Conservation (phyloP, 1,140 invertebrate genomes). For the Rhyzopertha dominica region DNA sequence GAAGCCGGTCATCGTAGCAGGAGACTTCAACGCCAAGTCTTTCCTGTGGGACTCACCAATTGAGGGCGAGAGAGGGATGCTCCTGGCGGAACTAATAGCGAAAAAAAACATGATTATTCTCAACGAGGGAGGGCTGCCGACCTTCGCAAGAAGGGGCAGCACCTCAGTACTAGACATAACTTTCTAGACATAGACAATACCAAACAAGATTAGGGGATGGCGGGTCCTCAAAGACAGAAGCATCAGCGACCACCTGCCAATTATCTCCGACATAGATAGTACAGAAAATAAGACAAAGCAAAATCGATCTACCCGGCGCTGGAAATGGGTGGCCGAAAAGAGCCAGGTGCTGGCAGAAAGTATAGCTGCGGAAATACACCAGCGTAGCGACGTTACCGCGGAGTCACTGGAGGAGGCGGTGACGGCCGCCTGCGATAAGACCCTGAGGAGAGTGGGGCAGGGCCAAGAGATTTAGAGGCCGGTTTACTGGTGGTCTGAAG, state of each 20-base stretch:
- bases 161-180: conserved; percentile 23
- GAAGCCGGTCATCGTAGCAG: conserved; percentile 24
- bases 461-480: no score
- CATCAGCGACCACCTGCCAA: conserved; percentile 7
- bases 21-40: conserved; percentile 32
- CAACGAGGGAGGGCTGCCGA: conserved; percentile 15
- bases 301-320: conserved; percentile 1
- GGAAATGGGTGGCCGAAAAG: neutral
- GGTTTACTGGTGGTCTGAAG: no score
- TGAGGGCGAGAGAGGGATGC: conserved; percentile 21
- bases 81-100: conserved; percentile 13
- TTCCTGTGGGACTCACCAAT: conserved; percentile 23
- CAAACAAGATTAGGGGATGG: conserved; percentile 6
- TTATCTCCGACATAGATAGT: no score
- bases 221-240: conserved; percentile 5
- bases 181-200: conserved; percentile 7
- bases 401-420: no score
- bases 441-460: no score
- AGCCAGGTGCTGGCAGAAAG: no score
- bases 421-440: no score
- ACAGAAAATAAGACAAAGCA: no score
- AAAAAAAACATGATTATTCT: conserved; percentile 11
- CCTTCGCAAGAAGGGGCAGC: conserved; percentile 16
- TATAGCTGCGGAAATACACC: no score
- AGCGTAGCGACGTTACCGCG: no score